phyloP scores from a whole-genome alignment of 1,140 invertebrate genomes.

The Drosophila azteca region DNA sequence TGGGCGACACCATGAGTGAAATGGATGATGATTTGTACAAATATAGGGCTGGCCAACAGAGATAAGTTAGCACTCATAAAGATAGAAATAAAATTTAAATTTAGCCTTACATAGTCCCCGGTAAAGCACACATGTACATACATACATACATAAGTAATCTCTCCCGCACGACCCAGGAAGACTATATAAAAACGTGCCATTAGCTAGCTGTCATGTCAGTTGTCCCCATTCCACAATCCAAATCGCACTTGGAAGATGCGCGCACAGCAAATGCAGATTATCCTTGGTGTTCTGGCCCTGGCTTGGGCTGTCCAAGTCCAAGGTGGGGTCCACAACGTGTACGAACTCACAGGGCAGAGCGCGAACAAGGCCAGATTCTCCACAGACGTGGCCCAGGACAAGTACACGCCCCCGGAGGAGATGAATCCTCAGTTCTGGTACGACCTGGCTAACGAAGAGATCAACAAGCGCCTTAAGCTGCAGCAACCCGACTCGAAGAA shows the following conservation, averaged over 20 bases:
- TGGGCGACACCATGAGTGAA: constrained; percentile 7
- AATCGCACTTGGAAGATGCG: constrained; percentile 26
- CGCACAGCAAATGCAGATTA: constrained; percentile 11
- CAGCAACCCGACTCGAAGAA: constrained; percentile 29
- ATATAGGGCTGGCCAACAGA: constrained; percentile 15
- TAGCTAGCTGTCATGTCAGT: constrained; percentile 3
- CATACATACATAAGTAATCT: no score
- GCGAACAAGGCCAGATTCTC: constrained; percentile 7
- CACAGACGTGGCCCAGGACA: constrained; percentile 46
- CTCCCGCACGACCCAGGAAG: constrained; percentile 2
- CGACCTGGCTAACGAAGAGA: constrained; percentile 53
- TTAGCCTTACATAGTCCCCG: constrained; percentile 15
- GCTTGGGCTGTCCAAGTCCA: constrained; percentile 11
- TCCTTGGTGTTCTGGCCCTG: constrained; percentile 29
- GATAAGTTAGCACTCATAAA: constrained; percentile 32
- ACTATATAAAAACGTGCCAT: constrained; percentile 21
- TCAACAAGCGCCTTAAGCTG: constrained; percentile 46
- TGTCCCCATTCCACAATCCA: constrained; percentile 14
- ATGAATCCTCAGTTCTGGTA: constrained; percentile 68
- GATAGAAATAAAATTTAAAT: constrained; percentile 11
- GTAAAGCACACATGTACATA: no score
- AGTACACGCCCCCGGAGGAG: constrained; percentile 61
- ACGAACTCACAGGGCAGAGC: constrained; percentile 13
- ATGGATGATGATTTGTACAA: neutral
- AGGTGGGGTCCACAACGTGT: constrained; percentile 28